Conservation (phyloP, 2,888 invertebrate species). For the Lysandra coridon region DNA sequence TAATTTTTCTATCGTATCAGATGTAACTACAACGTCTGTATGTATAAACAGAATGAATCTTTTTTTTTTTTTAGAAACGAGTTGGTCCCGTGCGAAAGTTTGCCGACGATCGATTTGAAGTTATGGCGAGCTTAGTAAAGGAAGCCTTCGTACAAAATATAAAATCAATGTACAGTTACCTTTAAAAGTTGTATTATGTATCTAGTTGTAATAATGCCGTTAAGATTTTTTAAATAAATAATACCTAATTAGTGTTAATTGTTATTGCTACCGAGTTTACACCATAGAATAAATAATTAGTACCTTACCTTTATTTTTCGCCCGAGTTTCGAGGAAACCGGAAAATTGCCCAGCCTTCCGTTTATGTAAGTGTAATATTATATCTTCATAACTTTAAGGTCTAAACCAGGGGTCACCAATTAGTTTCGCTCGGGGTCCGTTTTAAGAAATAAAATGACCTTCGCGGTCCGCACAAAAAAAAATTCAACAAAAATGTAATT, state of each 20-base stretch:
- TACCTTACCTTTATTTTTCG: background rate
- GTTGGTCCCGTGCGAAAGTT: constrained; percentile 70
- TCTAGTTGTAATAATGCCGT: background rate
- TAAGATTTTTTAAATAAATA: constrained; percentile 1
- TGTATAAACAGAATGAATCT: too few species aligned
- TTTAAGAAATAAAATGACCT: too few species aligned
- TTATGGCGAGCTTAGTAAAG: constrained; percentile 61
- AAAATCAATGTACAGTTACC: constrained; percentile 3
- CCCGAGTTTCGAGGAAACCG: background rate
- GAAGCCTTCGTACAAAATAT: background rate
- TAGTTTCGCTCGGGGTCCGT: too few species aligned
- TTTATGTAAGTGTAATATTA: background rate
- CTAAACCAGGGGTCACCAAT: too few species aligned
- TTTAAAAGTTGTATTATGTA: background rate
- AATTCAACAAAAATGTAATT: too few species aligned
- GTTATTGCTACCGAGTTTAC: background rate
- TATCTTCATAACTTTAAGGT: background rate
- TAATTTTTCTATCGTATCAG: too few species aligned
- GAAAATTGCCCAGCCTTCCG: background rate
- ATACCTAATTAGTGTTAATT: background rate
- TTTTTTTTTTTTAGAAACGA: constrained; percentile 65
- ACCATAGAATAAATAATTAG: background rate
- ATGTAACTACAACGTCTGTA: too few species aligned
- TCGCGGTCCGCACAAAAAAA: too few species aligned
- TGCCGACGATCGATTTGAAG: constrained; percentile 74